Base-by-base conservation (phyloP, 2,888 invertebrate species). In the Athalia rosae region DNA sequence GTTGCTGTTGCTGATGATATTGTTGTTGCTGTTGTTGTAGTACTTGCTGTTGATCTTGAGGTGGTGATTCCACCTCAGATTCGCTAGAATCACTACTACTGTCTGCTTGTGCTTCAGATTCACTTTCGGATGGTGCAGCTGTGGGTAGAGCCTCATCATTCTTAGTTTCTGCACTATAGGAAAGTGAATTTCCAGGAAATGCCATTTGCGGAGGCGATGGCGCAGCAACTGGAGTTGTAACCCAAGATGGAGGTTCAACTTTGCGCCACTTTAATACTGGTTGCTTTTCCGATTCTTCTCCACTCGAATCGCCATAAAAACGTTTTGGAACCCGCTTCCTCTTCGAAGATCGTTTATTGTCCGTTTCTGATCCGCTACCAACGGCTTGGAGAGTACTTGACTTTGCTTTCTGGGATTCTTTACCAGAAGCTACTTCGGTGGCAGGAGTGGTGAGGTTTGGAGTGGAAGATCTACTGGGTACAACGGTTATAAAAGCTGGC, bases 251-350 rank as follows among this genome's bases (percentile, higher is more conserved):
- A 77, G 93, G 88, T 84, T 95, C 95, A 80, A 93, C 93, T 87
- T 95, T 95, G 78, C 94, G 91, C 95, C 95, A 95, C 83, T 95
- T 95, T 13, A 94, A 87, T 82, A 93, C 92, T 0, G 94, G 94
- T 2, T 94, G 93, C 80, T 87, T 90, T 5, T 91, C 93, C 13
- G 92, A 91, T 80, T 96, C 96, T 84, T 96, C 96, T 83, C 96
- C 96, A 87, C 96, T 96, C 0, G 96, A 95, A 87, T 96, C 96
- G 0, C 96, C 97, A 86, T 96, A 97, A 88, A 97, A 97, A 86
- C 94, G 95, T 85, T 96, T 96, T 0, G 96, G 96, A 47, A 96
- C 94, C 59, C 96, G 91, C 84, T 95, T 92, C 79, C 96, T 92
- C 89, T 96, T 96, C 0, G 96, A 96, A 1, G 94, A 93, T 56